Percentiles rank a stretch among this genome's conserved stretches.
Conservation (phyloP, 1,140 invertebrate species). For the Eurosta solidaginis region DNA sequence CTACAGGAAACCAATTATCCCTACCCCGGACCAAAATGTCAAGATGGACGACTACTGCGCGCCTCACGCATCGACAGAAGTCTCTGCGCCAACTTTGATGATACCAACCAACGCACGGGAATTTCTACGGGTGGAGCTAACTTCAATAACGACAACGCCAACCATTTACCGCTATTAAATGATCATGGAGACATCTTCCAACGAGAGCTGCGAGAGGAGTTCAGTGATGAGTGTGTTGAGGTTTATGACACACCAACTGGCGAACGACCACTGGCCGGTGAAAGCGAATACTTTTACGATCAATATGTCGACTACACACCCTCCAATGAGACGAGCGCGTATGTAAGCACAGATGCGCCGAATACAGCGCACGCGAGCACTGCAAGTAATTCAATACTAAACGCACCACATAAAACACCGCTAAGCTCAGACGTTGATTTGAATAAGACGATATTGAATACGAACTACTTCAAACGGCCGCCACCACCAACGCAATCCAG, state of each 20-base stretch:
- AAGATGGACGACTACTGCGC: constrained; percentile 73
- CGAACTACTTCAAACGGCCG: constrained; percentile 62
- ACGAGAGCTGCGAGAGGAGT: constrained; percentile 51
- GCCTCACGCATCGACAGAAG: constrained; percentile 71
- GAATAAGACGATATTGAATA: constrained; percentile 70
- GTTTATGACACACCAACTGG: constrained; percentile 45
- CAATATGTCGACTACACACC: constrained; percentile 77
- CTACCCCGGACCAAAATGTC: constrained; percentile 70
- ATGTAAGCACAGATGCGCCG: constrained; percentile 49
- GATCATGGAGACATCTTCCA: constrained; percentile 58
- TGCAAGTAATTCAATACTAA: constrained; percentile 30
- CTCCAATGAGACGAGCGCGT: constrained; percentile 62
- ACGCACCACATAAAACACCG: constrained; percentile 43
- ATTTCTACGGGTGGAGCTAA: constrained; percentile 44
- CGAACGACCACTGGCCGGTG: constrained; percentile 67
- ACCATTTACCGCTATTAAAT: constrained; percentile 54
- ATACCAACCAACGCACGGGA: constrained; percentile 48
- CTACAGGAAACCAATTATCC: constrained; percentile 71
- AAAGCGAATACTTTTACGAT: constrained; percentile 80
- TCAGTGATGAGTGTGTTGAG: constrained; percentile 58
- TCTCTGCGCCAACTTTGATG: constrained; percentile 64
- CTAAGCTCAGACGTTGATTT: constrained; percentile 61
- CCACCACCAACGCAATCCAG: constrained; percentile 57
- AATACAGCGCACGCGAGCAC: constrained; percentile 22
- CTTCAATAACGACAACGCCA: constrained; percentile 36